Evolutionary conservation across 2,113 vertebrate genomes (phyloP).

Genomic region (Noctilio leporinus): DNA sequence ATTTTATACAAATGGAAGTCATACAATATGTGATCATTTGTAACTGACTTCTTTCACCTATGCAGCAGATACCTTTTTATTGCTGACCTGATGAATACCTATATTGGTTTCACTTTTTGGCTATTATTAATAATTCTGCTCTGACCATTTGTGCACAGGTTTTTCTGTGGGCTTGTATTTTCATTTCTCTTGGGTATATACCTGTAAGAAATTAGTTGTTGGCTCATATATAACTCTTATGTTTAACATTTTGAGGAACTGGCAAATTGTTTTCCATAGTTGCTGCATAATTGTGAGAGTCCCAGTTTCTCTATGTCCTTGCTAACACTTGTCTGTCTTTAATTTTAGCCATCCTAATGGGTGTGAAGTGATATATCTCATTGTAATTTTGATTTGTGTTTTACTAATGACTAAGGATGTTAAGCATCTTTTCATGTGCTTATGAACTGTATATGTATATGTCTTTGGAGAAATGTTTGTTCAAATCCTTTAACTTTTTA

Average conservation of each 20-base stretch:
- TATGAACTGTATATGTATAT: background rate
- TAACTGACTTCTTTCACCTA: background rate
- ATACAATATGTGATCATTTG: background rate
- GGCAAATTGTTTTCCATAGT: background rate
- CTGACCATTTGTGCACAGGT: background rate
- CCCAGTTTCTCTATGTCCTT: background rate
- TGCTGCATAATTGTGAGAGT: background rate
- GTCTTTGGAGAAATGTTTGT: constrained; percentile 5
- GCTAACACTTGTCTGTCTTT: background rate
- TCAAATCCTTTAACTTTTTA: constrained; percentile 16
- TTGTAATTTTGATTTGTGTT: constrained; percentile 14
- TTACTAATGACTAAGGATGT: background rate
- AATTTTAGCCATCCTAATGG: background rate
- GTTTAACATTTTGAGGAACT: background rate
- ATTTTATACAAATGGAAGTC: background rate
- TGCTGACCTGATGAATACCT: background rate
- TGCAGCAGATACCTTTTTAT: background rate
- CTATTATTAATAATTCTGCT: background rate
- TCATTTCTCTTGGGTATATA: background rate
- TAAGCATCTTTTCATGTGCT: background rate
- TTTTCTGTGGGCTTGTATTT: background rate
- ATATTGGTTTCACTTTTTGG: background rate
- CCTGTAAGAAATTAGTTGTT: background rate
- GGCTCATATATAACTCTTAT: background rate
- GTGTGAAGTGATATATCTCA: background rate